Base-by-base conservation (phyloP, 2,888 invertebrate genomes). In the Trisateles emortualis region DNA sequence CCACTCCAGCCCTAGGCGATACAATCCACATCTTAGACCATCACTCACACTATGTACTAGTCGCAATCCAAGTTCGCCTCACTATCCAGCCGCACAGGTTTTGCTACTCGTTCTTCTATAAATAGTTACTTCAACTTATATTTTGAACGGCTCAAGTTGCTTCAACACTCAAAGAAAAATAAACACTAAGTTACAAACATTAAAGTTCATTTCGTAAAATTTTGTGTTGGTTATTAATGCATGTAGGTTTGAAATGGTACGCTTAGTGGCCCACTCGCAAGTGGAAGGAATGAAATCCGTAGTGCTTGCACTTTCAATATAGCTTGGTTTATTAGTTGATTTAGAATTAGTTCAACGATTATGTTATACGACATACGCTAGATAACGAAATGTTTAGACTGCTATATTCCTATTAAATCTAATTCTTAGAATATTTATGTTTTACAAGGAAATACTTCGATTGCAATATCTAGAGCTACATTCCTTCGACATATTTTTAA, bases 271-370 rank as follows among this genome's bases (percentile, higher is more conserved):
- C 87, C 87, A 90, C 83, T 88, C 84, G 82, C 83, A 80, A 84
- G 80, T 82, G 76, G 83, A 74, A 76, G 83, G 83, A 87, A 84
- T 87, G 81, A 86, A 85, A 84, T 86, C 86, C 78, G 81, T 83
- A 86, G 79, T 77, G 87, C 89, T 89, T 89, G 87, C 90, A 89
- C 89, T 90, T 90, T 91, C 90, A 79, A 86, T 85, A 79, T 66
- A 74, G 77, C 59, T 84, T 76, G 67, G 73, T 82, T 79, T 83
- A 83, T 79, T 76, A 76, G 68, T 75, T 53, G 73, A 81, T 78
- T 76, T 67, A 68, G 78, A 79, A 81, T 78, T 78, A 77, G 69
- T 67, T 76, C 74, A 67, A 49, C 48, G 72, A 78, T 82, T 76
- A 76, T 73, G 72, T 74, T 64, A 59, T 48, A 48, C 45, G 50